Evolutionary conservation across 2,888 invertebrate genomes (phyloP), one percentile per base, ranked within the genome.

Genomic region (Protodeltote pygarga): DNA sequence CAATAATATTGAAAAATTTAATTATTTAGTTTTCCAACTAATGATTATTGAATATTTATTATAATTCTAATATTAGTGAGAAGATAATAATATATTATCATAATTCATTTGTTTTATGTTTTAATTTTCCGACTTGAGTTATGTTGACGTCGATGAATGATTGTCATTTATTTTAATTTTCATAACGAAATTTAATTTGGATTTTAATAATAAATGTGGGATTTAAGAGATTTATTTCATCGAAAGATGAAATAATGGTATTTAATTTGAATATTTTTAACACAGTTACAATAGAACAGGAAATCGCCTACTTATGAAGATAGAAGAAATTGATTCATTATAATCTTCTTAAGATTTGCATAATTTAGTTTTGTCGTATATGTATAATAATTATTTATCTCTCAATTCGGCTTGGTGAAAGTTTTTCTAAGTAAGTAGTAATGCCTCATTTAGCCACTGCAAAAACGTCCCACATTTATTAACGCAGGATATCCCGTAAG

Each of bases 11-110:
- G 16, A 41, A 48, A 57, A 55, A 47, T 48, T n/a, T 65, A 68
- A 68, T 65, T 55, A 60, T 63, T 63, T 33, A 41, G 35, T 57
- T 61, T 54, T 42, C 45, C 41, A 50, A 52, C 51, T 63, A 61
- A 61, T 66, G 42, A 47, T 54, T 45, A 67, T 62, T 51, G 46
- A 37, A 42, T 42, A 29, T 38, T 46, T 55, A 60, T 53, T 57
- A 34, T 39, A 53, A 66, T 48, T 60, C 6, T 4, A 33, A 41
- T 51, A 57, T 49, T 28, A 31, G 40, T 28, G 10, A 27, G n/a
- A 45, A 14, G n/a, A n/a, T n/a, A n/a, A 29, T 60, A 52, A 63
- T 35, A 25, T 34, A 46, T 49, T 54, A 45, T 33, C 45, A 52
- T 47, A 42, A 57, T 47, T 31, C 44, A 51, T 41, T 40, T 54